Percentiles rank a stretch among this genome's conserved stretches.
These are phyloP conservation scores for Scaeva pyrastri DNA, from an alignment of 2,888 invertebrate genomes.

Conservation along the genomic window DNA sequence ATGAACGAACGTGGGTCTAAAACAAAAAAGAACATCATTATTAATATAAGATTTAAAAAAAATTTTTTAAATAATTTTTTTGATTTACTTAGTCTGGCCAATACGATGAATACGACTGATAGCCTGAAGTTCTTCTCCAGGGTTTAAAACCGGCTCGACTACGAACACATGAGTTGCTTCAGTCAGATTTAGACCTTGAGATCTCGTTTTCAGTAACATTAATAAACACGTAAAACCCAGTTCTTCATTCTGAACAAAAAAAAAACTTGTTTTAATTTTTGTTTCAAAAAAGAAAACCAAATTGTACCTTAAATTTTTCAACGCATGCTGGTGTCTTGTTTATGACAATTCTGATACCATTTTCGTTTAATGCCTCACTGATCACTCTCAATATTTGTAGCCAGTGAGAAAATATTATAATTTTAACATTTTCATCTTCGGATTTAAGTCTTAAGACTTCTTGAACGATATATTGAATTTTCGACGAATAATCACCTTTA, in stretches of 20 bases:
- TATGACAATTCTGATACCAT: conserved; percentile 78
- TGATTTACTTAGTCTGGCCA: conserved; percentile 88
- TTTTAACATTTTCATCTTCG: conserved; percentile 86
- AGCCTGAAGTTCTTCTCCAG: conserved; percentile 90
- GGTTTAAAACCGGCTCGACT: conserved; percentile 90
- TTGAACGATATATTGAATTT: conserved; percentile 87
- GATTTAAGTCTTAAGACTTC: conserved; percentile 85
- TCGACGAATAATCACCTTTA: conserved; percentile 89
- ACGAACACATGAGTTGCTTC: conserved; percentile 92
- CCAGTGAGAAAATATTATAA: conserved; percentile 89
- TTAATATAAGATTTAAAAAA: background rate
- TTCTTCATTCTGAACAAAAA: conserved; percentile 80
- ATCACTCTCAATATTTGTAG: conserved; percentile 80
- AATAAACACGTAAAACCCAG: conserved; percentile 86
- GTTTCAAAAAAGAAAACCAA: conserved; percentile 3
- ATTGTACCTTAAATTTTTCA: conserved; percentile 85
- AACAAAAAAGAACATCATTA: background rate
- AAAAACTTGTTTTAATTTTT: background rate
- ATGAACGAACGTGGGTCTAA: conserved; percentile 87
- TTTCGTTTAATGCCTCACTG: conserved; percentile 79
- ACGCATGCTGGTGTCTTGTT: conserved; percentile 81
- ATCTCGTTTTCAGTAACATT: conserved; percentile 88
- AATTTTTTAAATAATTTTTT: background rate
- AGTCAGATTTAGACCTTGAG: conserved; percentile 91
- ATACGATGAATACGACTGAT: conserved; percentile 91